Conservation (phyloP, 2,888 invertebrate species). For the Achlya flavicornis region DNA sequence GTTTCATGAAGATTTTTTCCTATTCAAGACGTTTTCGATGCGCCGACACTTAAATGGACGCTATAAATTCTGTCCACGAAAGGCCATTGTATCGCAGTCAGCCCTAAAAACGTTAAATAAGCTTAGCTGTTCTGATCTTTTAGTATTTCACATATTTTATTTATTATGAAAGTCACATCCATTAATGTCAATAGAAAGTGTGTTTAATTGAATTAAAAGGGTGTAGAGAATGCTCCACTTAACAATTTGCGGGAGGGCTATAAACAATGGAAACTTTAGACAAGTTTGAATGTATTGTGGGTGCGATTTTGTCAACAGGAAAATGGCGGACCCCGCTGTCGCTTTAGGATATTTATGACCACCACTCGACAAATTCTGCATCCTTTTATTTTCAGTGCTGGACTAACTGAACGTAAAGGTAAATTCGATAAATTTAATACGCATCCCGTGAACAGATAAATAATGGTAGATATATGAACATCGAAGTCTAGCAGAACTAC, state of each 20-base stretch:
- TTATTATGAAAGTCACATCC: conserved; percentile 29
- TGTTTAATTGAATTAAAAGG: conserved; percentile 60
- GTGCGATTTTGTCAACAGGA: conserved; percentile 81
- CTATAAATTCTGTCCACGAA: conserved; percentile 55
- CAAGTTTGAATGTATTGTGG: conserved; percentile 78
- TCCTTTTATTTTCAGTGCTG: conserved; percentile 70
- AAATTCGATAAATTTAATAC: conserved; percentile 63
- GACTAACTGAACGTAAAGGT: conserved; percentile 67
- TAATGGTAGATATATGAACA: conserved; percentile 10
- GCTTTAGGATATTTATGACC: conserved; percentile 75
- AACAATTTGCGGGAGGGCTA: conserved; percentile 57
- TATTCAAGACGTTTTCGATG: conserved; percentile 62
- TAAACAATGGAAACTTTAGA: conserved; percentile 78
- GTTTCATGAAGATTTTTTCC: conserved; percentile 78
- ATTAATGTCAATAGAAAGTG: conserved; percentile 41
- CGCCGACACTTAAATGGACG: conserved; percentile 53
- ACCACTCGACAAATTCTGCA: conserved; percentile 74
- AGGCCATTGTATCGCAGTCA: conserved; percentile 27
- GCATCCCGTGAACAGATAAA: conserved; percentile 23
- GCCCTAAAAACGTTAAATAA: no score
- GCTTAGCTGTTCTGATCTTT: no score
- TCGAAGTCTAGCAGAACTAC: no score
- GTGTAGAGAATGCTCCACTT: conserved; percentile 51
- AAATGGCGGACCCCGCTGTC: conserved; percentile 79
- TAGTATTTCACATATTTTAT: no score